phyloP scores from a whole-genome alignment of 1,140 invertebrate genomes.

The Ridgeia piscesae region DNA sequence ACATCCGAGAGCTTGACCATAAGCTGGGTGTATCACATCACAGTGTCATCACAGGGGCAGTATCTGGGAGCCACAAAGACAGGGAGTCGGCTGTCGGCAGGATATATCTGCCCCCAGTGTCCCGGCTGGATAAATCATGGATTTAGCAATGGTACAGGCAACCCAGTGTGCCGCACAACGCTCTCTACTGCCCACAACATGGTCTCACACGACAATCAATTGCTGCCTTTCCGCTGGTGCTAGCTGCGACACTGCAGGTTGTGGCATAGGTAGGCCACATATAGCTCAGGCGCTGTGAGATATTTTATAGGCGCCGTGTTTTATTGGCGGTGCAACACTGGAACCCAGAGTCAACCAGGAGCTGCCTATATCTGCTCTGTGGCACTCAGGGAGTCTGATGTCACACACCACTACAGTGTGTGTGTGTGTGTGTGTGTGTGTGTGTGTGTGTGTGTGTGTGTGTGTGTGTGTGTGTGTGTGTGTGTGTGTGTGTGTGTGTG shows the following conservation, averaged over 20 bases:
- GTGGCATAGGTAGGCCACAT: background rate
- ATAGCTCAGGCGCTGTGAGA: background rate
- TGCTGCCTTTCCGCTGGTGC: background rate
- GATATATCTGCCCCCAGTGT: background rate
- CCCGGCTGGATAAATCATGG: background rate
- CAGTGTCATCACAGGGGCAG: background rate
- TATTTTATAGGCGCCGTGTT: background rate
- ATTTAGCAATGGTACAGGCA: background rate
- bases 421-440: too few relatives aligned
- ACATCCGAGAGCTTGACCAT: background rate
- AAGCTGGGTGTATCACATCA: background rate
- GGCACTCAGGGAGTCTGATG: background rate
- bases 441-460: background rate
- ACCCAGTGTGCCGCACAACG: background rate
- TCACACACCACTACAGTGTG: background rate
- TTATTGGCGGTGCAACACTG: background rate
- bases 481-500: background rate
- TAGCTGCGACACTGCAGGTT: background rate
- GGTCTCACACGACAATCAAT: background rate
- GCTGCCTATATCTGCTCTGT: background rate
- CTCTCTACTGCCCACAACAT: background rate
- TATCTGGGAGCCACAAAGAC: background rate
- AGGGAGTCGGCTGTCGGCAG: background rate
- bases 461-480: background rate
- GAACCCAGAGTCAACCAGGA: background rate